Percentiles rank a stretch among this genome's conserved stretches.
Evolutionary conservation across 2,797 vertebrate genomes (phyloP).

Genomic region (Trachops cirrhosus): DNA sequence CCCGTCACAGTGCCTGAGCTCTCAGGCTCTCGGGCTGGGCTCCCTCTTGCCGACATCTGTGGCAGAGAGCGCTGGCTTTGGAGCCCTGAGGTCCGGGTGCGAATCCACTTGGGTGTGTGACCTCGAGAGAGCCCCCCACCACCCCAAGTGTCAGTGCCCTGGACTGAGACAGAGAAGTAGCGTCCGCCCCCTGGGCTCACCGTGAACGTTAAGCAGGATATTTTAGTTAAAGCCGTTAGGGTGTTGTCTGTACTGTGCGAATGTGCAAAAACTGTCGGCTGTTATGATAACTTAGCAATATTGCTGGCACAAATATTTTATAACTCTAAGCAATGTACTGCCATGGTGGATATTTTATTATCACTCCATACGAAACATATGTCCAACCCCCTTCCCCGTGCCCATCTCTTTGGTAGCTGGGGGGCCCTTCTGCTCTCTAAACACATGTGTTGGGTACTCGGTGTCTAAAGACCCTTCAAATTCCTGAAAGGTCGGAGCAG

Average conservation of each 20-base stretch:
- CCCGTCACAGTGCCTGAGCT: rapidly evolving
- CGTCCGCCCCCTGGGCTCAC: too few relatives aligned
- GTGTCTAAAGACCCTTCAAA: not conserved
- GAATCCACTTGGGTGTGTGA: not conserved
- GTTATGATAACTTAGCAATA: not conserved
- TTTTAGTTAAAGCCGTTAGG: not conserved
- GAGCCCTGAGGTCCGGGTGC: not conserved
- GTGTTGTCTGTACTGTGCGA: not conserved
- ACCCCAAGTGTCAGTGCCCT: not conserved
- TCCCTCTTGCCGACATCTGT: not conserved
- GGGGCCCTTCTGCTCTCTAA: not conserved
- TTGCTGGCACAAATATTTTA: not conserved
- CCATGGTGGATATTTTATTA: not conserved
- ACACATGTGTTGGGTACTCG: too few relatives aligned
- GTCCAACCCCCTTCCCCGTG: not conserved
- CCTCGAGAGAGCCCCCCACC: not conserved
- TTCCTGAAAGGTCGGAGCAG: not conserved
- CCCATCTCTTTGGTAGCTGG: not conserved
- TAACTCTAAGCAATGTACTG: not conserved
- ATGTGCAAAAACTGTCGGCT: not conserved
- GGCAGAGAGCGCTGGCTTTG: not conserved
- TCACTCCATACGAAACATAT: not conserved
- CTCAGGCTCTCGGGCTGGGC: not conserved
- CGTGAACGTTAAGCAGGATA: not conserved
- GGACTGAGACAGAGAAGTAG: not conserved